Conservation (phyloP, 1,140 invertebrate species). For the Proctacanthus coquilletti region DNA sequence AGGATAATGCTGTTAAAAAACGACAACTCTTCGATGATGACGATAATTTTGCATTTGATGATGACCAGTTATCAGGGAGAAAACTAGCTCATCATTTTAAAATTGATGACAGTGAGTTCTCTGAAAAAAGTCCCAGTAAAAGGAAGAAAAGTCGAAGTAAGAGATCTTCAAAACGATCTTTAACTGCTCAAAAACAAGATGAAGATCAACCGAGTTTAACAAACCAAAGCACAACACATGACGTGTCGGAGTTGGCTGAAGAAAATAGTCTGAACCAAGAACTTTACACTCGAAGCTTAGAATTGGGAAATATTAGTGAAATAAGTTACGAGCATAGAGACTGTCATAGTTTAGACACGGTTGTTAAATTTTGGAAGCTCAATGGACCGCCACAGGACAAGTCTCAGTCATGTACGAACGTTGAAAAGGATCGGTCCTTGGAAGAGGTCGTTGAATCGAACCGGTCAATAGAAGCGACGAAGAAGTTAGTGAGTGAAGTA, state of each 20-base stretch:
- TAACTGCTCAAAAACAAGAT: conserved; percentile 2
- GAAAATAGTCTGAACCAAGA: conserved; percentile 7
- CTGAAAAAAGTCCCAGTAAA: not conserved
- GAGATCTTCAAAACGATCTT: not conserved
- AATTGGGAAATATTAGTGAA: not conserved
- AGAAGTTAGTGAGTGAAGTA: not conserved
- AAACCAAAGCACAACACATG: conserved; percentile 24
- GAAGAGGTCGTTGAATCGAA: not conserved
- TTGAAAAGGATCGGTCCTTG: not conserved
- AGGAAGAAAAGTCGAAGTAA: not conserved
- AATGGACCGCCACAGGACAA: not conserved
- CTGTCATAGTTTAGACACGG: not conserved
- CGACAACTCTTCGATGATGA: conserved; percentile 3
- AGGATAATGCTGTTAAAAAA: conserved; percentile 1
- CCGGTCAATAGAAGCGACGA: not conserved
- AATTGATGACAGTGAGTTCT: not conserved
- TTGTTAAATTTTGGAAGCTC: not conserved
- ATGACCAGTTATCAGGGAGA: not conserved
- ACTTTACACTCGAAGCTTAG: not conserved
- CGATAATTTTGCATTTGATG: not conserved
- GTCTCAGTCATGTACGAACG: not conserved
- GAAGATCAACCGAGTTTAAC: conserved; percentile 9
- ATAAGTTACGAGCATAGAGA: not conserved
- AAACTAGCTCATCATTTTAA: conserved; percentile 5
- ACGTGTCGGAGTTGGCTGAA: conserved; percentile 23